Conservation (phyloP, 2,113 vertebrate genomes). For the Cephalopterus ornatus region DNA sequence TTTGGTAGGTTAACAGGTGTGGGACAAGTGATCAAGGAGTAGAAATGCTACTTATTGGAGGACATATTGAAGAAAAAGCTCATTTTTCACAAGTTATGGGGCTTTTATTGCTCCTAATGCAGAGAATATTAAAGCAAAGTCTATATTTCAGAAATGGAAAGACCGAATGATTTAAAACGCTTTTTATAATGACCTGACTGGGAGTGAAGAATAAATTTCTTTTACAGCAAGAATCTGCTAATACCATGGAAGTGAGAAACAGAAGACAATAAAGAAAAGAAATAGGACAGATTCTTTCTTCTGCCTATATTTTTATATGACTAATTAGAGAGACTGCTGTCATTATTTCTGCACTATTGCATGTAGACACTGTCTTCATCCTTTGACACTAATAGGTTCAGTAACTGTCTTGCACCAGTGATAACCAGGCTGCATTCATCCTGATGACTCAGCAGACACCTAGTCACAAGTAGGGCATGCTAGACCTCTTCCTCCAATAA, state of each 20-base stretch:
- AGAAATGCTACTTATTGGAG: constrained; percentile 48
- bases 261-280: constrained; percentile 4
- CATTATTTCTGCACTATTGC: not conserved
- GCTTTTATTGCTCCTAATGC: constrained; percentile 72
- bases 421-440: not conserved
- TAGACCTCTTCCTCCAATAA: not conserved
- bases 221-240: constrained; percentile 71
- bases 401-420: not conserved
- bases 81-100: constrained; percentile 77
- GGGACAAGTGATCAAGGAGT: constrained; percentile 17
- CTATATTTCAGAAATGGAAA: constrained; percentile 77
- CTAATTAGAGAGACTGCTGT: not conserved
- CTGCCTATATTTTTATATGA: not conserved
- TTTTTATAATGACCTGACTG: constrained; percentile 74
- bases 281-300: not conserved
- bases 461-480: not conserved
- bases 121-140: constrained; percentile 76
- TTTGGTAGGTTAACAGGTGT: constrained; percentile 43
- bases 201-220: constrained; percentile 76
- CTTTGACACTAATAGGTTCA: not conserved
- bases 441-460: not conserved
- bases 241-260: constrained; percentile 44
- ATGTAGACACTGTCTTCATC: not conserved
- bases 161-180: constrained; percentile 75
- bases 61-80: constrained; percentile 63